A percentile compares a stretch with the other conserved stretches of the same genome.
These are phyloP conservation scores for Brachionus calyciflorus DNA, from an alignment of 1,140 invertebrate genomes.

Conservation along the genomic window DNA sequence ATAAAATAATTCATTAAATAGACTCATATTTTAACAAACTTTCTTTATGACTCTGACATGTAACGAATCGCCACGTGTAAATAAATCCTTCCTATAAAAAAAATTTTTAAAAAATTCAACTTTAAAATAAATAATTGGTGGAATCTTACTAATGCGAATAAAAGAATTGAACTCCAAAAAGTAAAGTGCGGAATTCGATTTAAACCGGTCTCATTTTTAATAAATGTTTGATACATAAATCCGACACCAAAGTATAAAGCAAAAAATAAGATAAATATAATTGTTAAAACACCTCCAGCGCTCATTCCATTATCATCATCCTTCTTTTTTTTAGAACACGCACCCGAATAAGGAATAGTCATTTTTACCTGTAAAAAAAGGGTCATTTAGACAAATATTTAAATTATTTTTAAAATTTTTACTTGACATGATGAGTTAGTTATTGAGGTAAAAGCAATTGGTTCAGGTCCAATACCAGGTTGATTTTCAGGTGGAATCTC, in stretches of 20 bases:
- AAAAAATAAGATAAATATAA: not conserved
- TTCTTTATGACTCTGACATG: slow-evolving; percentile 20
- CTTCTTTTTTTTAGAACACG: not conserved
- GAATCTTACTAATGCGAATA: not conserved
- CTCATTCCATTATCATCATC: not conserved
- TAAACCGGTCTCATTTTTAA: slow-evolving; percentile 14
- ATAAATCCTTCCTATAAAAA: slow-evolving; percentile 7
- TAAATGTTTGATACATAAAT: not conserved
- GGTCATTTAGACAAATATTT: too few species aligned
- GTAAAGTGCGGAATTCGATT: slow-evolving; percentile 24
- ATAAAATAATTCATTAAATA: slow-evolving; percentile 6
- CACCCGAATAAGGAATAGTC: slow-evolving; percentile 23
- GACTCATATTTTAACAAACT: slow-evolving; percentile 40
- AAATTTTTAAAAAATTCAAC: not conserved
- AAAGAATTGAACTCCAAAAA: not conserved
- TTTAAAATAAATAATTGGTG: not conserved
- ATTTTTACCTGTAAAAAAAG: slow-evolving; percentile 13
- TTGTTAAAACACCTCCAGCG: not conserved
- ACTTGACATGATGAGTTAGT: slow-evolving; percentile 19
- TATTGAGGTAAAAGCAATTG: not conserved
- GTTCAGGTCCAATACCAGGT: slow-evolving; percentile 17
- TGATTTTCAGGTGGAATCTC: not conserved
- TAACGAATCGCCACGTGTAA: slow-evolving; percentile 16
- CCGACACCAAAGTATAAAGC: not conserved
- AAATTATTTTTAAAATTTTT: not conserved